Conservation (phyloP, 2,888 invertebrate genomes). For the Xestia sexstrigata region DNA sequence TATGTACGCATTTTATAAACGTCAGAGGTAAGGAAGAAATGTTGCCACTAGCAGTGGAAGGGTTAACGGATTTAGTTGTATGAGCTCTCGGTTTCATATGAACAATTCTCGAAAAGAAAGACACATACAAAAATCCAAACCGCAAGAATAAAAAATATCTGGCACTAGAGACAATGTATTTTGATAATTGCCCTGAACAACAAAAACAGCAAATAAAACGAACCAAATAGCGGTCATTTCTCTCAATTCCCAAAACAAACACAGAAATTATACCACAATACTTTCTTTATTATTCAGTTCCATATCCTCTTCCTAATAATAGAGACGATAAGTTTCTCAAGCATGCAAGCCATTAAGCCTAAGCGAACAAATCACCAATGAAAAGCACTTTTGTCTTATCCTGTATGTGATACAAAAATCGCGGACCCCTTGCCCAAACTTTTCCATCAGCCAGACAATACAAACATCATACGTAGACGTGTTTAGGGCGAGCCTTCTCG, state of each 20-base stretch:
- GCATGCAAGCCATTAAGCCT: conserved; percentile 59
- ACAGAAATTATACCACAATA: conserved; percentile 16
- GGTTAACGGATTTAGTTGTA: conserved; percentile 43
- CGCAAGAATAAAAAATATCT: neutral
- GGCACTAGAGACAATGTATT: neutral
- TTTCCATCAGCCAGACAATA: conserved; percentile 82
- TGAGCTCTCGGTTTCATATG: neutral
- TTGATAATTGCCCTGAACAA: neutral
- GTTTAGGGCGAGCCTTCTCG: conserved; percentile 78
- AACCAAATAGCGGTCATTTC: neutral
- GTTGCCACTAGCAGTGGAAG: conserved; percentile 50
- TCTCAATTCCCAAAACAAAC: conserved; percentile 16
- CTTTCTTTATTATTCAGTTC: conserved; percentile 22
- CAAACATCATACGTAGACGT: conserved; percentile 76
- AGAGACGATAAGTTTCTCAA: conserved; percentile 41
- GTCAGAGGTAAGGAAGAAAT: conserved; percentile 76
- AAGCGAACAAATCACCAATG: conserved; percentile 64
- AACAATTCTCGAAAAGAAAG: neutral
- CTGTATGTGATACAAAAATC: conserved; percentile 61
- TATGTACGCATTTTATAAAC: conserved; percentile 82
- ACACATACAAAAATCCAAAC: neutral
- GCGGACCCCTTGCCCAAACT: conserved; percentile 80
- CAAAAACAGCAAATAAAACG: neutral
- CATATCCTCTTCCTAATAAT: conserved; percentile 29
- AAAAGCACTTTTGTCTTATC: conserved; percentile 61